These are phyloP conservation scores for Littorina saxatilis DNA, from an alignment of 1,140 invertebrate species.

Conservation along the genomic window DNA sequence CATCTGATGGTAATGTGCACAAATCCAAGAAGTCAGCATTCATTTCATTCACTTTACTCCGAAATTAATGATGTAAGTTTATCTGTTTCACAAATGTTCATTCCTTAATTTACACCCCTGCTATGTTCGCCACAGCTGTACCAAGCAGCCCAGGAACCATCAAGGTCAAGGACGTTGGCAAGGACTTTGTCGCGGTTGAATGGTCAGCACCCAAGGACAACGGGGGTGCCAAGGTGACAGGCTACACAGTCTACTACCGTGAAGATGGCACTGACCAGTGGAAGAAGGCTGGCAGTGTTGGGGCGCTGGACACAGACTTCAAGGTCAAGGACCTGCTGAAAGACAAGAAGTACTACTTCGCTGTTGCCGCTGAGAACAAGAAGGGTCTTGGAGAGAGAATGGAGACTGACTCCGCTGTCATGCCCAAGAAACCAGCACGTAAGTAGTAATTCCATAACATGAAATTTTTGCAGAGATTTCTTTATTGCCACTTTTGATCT, in stretches of 20 bases:
- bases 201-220: slow-evolving; percentile 93
- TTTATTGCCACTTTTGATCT: too few relatives aligned
- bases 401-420: slow-evolving; percentile 89
- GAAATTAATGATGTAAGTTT: too few relatives aligned
- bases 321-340: slow-evolving; percentile 92
- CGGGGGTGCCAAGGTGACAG: slow-evolving; percentile 95
- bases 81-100: too few relatives aligned
- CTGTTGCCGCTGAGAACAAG: slow-evolving; percentile 95
- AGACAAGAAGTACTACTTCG: slow-evolving; percentile 97
- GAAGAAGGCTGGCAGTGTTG: slow-evolving; percentile 92
- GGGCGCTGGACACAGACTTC: slow-evolving; percentile 85
- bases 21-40: too few relatives aligned
- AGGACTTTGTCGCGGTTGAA: slow-evolving; percentile 89
- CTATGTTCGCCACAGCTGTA: too few relatives aligned
- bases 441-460: too few relatives aligned
- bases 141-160: slow-evolving; percentile 79
- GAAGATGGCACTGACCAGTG: slow-evolving; percentile 84
- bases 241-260: slow-evolving; percentile 94
- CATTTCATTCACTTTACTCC: too few relatives aligned
- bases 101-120: too few relatives aligned
- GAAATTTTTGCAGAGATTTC: too few relatives aligned
- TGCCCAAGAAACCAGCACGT: slow-evolving; percentile 65
- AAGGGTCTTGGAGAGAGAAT: slow-evolving; percentile 95
- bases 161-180: slow-evolving; percentile 93
- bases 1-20: too few relatives aligned